Conservation (phyloP, 2,797 vertebrate genomes). For the Crenuchus spilurus region DNA sequence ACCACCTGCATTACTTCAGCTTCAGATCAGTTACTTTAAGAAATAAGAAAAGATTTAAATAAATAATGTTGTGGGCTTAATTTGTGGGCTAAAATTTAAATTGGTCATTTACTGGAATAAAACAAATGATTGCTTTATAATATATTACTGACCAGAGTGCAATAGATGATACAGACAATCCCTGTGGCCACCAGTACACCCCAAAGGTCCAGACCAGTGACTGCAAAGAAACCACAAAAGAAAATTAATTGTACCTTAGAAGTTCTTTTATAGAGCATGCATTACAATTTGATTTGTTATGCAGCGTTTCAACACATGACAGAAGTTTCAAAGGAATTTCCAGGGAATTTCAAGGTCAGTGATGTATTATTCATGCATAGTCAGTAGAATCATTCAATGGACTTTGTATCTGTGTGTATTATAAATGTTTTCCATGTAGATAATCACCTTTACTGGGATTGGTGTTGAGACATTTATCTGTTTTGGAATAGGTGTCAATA, state of each 20-base stretch:
- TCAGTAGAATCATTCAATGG: too few species aligned
- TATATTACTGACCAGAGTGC: constrained; percentile 78
- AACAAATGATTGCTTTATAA: too few species aligned
- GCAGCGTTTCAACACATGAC: not conserved
- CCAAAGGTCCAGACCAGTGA: constrained; percentile 82
- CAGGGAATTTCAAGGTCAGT: too few species aligned
- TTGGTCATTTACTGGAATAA: not conserved
- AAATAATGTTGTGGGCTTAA: not conserved
- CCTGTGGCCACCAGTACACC: constrained; percentile 82
- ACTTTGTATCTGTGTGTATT: not conserved
- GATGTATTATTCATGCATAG: too few species aligned
- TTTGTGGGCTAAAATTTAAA: not conserved
- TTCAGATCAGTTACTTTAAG: not conserved
- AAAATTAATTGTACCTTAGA: not conserved
- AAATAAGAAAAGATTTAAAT: not conserved
- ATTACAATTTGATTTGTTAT: not conserved
- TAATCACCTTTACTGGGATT: not conserved
- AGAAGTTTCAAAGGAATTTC: too few species aligned
- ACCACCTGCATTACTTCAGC: not conserved
- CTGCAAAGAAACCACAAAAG: constrained; percentile 57
- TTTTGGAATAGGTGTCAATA: not conserved
- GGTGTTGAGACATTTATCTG: not conserved
- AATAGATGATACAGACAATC: constrained; percentile 81
- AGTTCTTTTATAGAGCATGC: not conserved
- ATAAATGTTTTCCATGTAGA: not conserved